Conservation (phyloP, 2,888 invertebrate species). For the Aphidoletes aphidimyza region DNA sequence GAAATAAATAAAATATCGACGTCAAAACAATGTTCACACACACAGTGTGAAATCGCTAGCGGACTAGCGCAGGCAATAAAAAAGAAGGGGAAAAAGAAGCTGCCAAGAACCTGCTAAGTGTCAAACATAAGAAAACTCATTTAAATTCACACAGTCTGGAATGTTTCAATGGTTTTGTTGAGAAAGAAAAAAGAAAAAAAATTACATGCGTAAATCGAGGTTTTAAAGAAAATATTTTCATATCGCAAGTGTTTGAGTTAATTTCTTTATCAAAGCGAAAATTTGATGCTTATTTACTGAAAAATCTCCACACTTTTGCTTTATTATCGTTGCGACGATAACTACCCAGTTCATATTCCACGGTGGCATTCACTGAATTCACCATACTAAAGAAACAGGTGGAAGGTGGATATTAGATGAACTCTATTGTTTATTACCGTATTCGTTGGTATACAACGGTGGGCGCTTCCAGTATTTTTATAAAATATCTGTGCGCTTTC, state of each 20-base stretch:
- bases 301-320: not conserved
- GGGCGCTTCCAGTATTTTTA: not conserved
- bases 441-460: not conserved
- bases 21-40: not conserved
- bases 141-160: not conserved
- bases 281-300: not conserved
- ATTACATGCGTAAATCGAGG: not conserved
- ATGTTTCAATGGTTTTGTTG: not conserved
- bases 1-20: slow-evolving; percentile 3
- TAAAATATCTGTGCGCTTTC: not conserved
- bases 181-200: too few relatives aligned
- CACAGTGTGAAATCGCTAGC: not conserved
- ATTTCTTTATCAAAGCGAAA: not conserved
- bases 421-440: not conserved
- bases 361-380: not conserved
- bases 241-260: not conserved
- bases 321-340: not conserved
- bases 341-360: not conserved
- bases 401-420: not conserved
- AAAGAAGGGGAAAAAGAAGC: too few relatives aligned
- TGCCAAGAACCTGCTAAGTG: too few relatives aligned
- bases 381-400: not conserved
- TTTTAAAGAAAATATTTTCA: not conserved
- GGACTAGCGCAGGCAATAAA: not conserved
- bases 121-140: too few relatives aligned